A percentile compares a stretch with the other conserved stretches of the same genome.
Conservation (phyloP, 1,140 invertebrate genomes). For the Schlechtendalia chinensis region DNA sequence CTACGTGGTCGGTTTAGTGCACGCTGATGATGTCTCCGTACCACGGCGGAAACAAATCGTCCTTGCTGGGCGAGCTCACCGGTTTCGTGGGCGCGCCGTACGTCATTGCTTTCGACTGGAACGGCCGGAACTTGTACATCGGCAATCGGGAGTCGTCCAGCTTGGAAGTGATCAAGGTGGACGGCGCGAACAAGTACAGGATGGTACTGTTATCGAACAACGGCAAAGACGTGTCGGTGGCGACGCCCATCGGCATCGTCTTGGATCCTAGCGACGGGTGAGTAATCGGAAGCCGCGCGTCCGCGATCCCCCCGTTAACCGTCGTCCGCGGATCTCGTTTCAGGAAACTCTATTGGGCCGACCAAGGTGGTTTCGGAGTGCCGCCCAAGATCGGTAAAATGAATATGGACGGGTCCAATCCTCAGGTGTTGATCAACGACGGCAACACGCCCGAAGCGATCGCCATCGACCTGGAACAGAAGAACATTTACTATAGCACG, state of each 20-base stretch:
- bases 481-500: constrained; percentile 83
- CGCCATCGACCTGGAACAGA: constrained; percentile 79
- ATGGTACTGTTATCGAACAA: constrained; percentile 87
- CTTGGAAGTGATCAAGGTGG: constrained; percentile 86
- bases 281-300: too few relatives aligned
- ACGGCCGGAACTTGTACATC: constrained; percentile 91
- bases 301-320: too few relatives aligned
- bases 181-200: constrained; percentile 80
- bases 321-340: not conserved
- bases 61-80: constrained; percentile 73
- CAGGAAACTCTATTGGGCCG: constrained; percentile 90
- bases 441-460: constrained; percentile 76
- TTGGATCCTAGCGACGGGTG: constrained; percentile 88
- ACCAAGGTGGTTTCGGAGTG: constrained; percentile 88
- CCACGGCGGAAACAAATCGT: constrained; percentile 81
- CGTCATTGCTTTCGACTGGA: constrained; percentile 92
- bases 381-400: constrained; percentile 87
- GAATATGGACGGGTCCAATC: constrained; percentile 88
- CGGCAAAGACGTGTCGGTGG: constrained; percentile 81
- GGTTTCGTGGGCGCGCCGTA: constrained; percentile 89
- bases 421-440: constrained; percentile 66
- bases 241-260: constrained; percentile 81
- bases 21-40: constrained; percentile 83
- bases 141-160: constrained; percentile 89
- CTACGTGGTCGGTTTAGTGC: constrained; percentile 63